A percentile compares a stretch with the other conserved stretches of the same genome.
Evolutionary conservation across 2,113 vertebrate genomes (phyloP).

Genomic region (Sander lucioperca): DNA sequence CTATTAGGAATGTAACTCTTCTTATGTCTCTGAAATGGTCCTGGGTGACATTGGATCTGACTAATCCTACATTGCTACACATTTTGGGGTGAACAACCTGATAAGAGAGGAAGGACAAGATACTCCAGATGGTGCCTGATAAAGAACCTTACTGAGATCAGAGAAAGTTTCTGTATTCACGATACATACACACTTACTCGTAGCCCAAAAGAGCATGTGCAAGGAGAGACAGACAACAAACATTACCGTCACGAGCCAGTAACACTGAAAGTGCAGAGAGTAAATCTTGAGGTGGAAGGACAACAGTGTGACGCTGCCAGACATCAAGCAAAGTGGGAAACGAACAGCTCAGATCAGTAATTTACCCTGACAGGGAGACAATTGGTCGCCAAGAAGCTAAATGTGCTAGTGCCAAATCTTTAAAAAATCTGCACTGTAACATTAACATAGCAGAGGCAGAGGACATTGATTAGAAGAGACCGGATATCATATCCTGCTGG

Average conservation of each 20-base stretch:
- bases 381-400: constrained; percentile 23
- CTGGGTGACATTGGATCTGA: not conserved
- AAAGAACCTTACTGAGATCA: constrained; percentile 17
- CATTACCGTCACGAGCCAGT: constrained; percentile 4
- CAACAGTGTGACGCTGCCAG: constrained; percentile 12
- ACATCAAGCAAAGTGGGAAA: constrained; percentile 26
- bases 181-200: constrained; percentile 8
- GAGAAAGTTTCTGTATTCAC: not conserved
- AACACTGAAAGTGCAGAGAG: constrained; percentile 2
- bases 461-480: constrained; percentile 29
- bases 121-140: constrained; percentile 1
- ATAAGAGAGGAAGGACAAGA: not conserved
- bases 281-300: constrained; percentile 21
- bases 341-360: constrained; percentile 6
- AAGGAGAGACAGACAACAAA: constrained; percentile 27
- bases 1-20: not conserved
- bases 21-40: not conserved
- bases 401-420: not conserved
- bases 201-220: not conserved
- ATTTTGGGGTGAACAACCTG: not conserved
- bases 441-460: constrained; percentile 4
- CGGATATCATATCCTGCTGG: constrained; percentile 11
- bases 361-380: constrained; percentile 12
- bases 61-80: not conserved
- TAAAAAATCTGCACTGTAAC: constrained; percentile 15